phyloP scores from a whole-genome alignment of 1,140 invertebrate species.

The Spodoptera litura region DNA sequence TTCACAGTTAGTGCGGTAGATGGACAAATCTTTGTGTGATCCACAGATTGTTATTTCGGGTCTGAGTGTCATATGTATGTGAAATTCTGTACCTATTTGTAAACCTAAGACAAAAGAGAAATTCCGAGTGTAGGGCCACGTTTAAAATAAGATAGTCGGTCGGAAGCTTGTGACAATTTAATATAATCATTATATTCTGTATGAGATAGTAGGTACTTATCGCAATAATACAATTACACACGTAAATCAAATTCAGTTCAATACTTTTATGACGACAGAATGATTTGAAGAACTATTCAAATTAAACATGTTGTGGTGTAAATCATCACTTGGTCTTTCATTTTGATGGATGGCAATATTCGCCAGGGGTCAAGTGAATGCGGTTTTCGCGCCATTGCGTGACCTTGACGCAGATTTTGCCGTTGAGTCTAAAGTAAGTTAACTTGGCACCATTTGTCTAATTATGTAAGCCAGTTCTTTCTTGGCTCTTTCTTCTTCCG shows the following conservation, averaged over 20 bases:
- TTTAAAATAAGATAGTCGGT: too few relatives aligned
- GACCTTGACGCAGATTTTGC: slow-evolving; percentile 20
- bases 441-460: slow-evolving; percentile 18
- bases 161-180: too few relatives aligned
- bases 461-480: neutral
- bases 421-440: neutral
- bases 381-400: slow-evolving; percentile 6
- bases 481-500: neutral
- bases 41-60: too few relatives aligned
- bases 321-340: slow-evolving; percentile 5
- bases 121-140: too few relatives aligned
- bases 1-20: too few relatives aligned
- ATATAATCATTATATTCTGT: too few relatives aligned
- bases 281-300: slow-evolving; percentile 28
- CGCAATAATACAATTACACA: slow-evolving; percentile 14
- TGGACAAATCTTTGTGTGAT: too few relatives aligned
- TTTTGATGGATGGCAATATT: slow-evolving; percentile 17
- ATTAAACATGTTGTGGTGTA: slow-evolving; percentile 5
- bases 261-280: slow-evolving; percentile 15
- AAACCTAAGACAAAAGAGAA: too few relatives aligned
- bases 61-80: too few relatives aligned
- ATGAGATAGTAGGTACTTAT: neutral
- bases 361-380: slow-evolving; percentile 1
- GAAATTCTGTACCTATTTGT: too few relatives aligned
- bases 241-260: slow-evolving; percentile 15